phyloP scores from a whole-genome alignment of 2,113 vertebrate species.

The Typhlomys cinereus region DNA sequence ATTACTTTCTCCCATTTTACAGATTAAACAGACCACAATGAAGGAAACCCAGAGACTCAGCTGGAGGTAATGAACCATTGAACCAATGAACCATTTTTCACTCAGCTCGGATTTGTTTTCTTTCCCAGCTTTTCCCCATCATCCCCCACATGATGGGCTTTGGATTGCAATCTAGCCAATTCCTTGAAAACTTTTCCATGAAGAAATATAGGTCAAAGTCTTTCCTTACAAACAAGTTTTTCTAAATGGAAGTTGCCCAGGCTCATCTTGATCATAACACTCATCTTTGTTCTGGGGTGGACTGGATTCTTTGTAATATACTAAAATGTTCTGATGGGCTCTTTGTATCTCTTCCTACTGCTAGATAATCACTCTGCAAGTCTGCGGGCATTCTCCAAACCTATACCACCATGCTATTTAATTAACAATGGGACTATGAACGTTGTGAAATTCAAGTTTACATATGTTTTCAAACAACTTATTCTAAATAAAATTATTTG shows the following conservation, averaged over 20 bases:
- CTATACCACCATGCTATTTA: conserved; percentile 65
- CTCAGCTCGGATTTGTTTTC: background rate
- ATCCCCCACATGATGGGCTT: background rate
- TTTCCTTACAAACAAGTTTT: conserved; percentile 30
- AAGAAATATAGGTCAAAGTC: background rate
- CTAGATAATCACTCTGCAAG: conserved; percentile 19
- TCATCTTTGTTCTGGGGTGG: background rate
- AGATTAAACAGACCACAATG: background rate
- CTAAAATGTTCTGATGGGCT: background rate
- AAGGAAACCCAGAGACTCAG: background rate
- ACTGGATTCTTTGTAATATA: background rate
- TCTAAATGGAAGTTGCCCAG: background rate
- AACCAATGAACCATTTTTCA: background rate
- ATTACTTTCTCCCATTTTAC: background rate
- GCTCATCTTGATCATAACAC: background rate
- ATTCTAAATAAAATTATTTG: conserved; percentile 70
- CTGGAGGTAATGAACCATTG: background rate
- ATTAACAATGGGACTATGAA: conserved; percentile 51
- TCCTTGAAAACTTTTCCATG: background rate
- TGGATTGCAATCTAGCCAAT: background rate
- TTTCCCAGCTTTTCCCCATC: background rate
- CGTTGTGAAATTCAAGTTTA: conserved; percentile 71
- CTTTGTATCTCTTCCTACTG: conserved; percentile 10
- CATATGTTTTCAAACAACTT: conserved; percentile 71
- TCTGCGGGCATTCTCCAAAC: conserved; percentile 48